These are phyloP conservation scores for Orbicella faveolata DNA, from an alignment of 64 coral and sea anemone species.

Conservation along the genomic window DNA sequence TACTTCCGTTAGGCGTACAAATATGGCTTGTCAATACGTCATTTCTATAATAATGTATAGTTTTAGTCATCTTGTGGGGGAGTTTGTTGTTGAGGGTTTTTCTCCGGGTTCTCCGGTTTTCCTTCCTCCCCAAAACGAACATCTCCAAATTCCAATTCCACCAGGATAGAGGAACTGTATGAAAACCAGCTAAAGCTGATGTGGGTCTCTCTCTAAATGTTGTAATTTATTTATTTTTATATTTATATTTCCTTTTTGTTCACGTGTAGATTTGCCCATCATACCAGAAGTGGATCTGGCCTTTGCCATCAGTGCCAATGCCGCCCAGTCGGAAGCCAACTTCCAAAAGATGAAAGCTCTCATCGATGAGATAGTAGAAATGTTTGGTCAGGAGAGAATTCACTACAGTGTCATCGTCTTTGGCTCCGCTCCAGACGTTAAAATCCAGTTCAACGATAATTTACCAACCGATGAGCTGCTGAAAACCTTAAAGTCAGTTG, in stretches of 20 bases:
- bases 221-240: not conserved
- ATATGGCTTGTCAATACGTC: no score
- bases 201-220: no score
- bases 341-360: constrained; percentile 68
- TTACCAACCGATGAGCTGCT: constrained; percentile 4
- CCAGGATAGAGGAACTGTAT: no score
- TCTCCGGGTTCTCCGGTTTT: no score
- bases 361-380: constrained; percentile 38
- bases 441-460: constrained; percentile 26
- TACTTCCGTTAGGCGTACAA: not conserved
- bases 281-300: constrained; percentile 65
- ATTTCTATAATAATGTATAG: no score
- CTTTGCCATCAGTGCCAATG: constrained; percentile 71
- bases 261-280: constrained; percentile 16
- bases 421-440: constrained; percentile 38
- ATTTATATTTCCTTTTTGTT: not conserved
- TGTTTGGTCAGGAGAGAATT: constrained; percentile 56
- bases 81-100: no score
- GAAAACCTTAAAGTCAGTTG: constrained; percentile 1
- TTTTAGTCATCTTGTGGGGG: no score
- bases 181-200: no score
- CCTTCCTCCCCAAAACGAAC: no score
- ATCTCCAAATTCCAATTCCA: no score
- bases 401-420: constrained; percentile 67
- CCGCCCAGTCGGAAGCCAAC: not conserved